Percentiles rank a stretch among this genome's conserved stretches.
Conservation (phyloP, 2,113 vertebrate genomes). For the Rhombomys opimus region DNA sequence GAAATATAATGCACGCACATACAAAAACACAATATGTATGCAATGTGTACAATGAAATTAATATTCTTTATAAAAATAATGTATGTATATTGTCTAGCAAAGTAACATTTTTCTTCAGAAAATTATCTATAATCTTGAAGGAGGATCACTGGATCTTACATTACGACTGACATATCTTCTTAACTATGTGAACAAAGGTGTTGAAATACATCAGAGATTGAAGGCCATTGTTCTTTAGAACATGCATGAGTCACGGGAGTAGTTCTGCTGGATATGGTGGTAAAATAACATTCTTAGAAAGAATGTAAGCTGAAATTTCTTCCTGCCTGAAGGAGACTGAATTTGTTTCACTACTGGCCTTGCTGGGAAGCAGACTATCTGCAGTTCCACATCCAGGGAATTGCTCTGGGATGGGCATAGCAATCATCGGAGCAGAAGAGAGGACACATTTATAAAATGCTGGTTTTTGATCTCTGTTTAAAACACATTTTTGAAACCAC, state of each 20-base stretch:
- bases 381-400: background rate
- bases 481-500: background rate
- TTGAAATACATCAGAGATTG: background rate
- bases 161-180: background rate
- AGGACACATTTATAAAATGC: background rate
- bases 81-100: background rate
- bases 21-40: background rate
- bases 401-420: background rate
- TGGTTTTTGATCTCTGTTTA: slow-evolving; percentile 44
- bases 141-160: background rate
- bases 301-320: background rate
- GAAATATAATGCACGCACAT: background rate
- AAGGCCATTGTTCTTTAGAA: background rate
- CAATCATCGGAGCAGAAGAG: background rate
- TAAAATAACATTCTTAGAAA: background rate
- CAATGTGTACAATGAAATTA: background rate
- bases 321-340: background rate
- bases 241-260: too few relatives aligned
- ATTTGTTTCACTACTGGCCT: slow-evolving; percentile 4
- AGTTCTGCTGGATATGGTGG: background rate
- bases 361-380: background rate
- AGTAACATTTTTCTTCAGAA: background rate
- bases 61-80: background rate
- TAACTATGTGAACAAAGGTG: background rate
- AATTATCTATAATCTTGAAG: background rate